Evolutionary conservation across 2,797 vertebrate genomes (phyloP), one percentile per base, ranked within the genome.

Genomic region (Eleutherodactylus coqui): DNA sequence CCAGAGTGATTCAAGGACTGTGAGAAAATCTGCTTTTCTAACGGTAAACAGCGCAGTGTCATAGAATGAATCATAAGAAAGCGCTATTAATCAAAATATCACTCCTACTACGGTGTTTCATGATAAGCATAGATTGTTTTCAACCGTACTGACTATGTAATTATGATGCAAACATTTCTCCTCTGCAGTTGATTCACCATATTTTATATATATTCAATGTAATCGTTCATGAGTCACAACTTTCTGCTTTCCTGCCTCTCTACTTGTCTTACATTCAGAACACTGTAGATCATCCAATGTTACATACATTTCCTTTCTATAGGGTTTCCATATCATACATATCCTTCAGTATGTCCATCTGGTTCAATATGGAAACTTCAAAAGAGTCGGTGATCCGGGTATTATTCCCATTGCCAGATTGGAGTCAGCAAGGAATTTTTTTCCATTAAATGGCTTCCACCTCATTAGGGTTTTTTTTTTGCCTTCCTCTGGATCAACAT

Each of bases 151-250:
- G n/a, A n/a, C n/a, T n/a, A n/a, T n/a, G n/a, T n/a, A n/a, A n/a
- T n/a, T n/a, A n/a, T 32, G 10, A n/a, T 24, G 75, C 36, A 34
- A 53, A 76, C n/a, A 49, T 49, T 19, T 76, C 17, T 49, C 27
- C 41, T 73, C 38, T 75, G 72, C 72, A 32, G 72, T 3, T 49
- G 45, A 49, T 73, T 45, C n/a, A n/a, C n/a, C n/a, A n/a, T n/a
- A n/a, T n/a, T n/a, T n/a, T n/a, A n/a, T n/a, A n/a, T 75, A 49
- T 32, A 75, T 49, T 29, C 27, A 16, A 19, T 17, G 5, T 29
- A 32, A 27, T 17, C 2, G 1, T 9, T 34, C 6, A 34, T 51
- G 75, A 53, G 16, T 76, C 47, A 75, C 73, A 73, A 45, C 38
- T 51, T 27, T 2, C 73, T 49, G 14, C n/a, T 72, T 72, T 72